Evolutionary conservation across 2,888 invertebrate genomes (phyloP), one percentile per base, ranked within the genome.

Genomic region (Agonopterix heracliana): DNA sequence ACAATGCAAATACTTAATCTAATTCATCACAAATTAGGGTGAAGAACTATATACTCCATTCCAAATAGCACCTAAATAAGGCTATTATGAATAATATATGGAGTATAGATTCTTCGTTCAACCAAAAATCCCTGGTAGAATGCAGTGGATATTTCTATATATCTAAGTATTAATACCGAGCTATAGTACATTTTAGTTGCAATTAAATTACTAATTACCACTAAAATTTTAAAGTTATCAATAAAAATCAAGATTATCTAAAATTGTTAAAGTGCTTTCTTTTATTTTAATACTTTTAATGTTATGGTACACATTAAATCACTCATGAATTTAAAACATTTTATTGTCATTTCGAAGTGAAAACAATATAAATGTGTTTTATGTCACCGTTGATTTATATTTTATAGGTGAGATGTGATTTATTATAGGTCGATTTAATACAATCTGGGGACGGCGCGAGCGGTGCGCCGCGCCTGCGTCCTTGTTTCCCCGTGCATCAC

Each of bases 361-460:
- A 87, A 88, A 87, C 86, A 85, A 86, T 85, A 85, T 82, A 83
- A 84, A 84, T 81, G 81, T 85, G 74, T 82, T 87, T 85, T 85
- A 80, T 80, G 84, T 78, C 80, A 71, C 68, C 56, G 55, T 69
- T 86, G 87, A 86, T 86, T 86, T 88, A 88, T 85, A 76, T 74
- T 84, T 86, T 85, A 83, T 83, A 81, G 81, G 85, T 75, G 75
- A 78, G 74, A 68, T 80, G 80, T 85, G 84, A 88, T 87, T 84
- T 87, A 88, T 78, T 68, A 66, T 68, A 60, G 66, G 61, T 72
- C 69, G 76, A 75, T 78, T 79, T 78, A 77, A 79, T 78, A 85
- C 77, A 79, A 78, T 75, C 76, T 79, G 75, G 71, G 65, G 55
- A 64, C 69, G 60, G 64, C 69, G 60, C 10, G 9, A 9, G 38